These are phyloP conservation scores for Smutsia temminckii DNA, from an alignment of 2,797 vertebrate species.

Conservation along the genomic window DNA sequence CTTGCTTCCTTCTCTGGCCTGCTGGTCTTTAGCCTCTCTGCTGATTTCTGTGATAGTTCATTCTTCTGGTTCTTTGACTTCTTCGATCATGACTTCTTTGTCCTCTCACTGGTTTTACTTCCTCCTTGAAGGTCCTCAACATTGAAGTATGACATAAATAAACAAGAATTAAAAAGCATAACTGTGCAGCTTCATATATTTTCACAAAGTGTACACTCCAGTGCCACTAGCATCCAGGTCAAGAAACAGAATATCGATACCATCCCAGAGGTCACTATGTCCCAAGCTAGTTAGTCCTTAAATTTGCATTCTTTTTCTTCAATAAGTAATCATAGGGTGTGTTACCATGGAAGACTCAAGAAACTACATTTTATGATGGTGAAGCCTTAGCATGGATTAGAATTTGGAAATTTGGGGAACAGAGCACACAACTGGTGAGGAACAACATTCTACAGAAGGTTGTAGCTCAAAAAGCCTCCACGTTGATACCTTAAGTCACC, in stretches of 20 bases:
- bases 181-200: neutral
- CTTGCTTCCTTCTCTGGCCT: neutral
- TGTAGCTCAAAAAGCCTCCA: neutral
- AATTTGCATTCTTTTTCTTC: neutral
- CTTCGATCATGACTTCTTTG: neutral
- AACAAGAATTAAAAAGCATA: neutral
- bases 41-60: neutral
- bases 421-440: neutral
- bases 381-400: neutral
- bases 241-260: neutral
- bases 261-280: neutral
- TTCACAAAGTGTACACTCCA: neutral
- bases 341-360: neutral
- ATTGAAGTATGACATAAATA: neutral
- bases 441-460: conserved; percentile 4
- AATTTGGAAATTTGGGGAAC: neutral
- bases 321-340: neutral
- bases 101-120: neutral
- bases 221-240: neutral
- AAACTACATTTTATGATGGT: neutral
- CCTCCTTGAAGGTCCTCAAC: neutral
- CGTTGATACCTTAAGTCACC: conserved; percentile 28
- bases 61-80: neutral
- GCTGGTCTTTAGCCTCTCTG: neutral
- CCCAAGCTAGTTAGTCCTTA: neutral